Evolutionary conservation across 1,140 invertebrate genomes (phyloP).

Genomic region (Anoplophora glabripennis): DNA sequence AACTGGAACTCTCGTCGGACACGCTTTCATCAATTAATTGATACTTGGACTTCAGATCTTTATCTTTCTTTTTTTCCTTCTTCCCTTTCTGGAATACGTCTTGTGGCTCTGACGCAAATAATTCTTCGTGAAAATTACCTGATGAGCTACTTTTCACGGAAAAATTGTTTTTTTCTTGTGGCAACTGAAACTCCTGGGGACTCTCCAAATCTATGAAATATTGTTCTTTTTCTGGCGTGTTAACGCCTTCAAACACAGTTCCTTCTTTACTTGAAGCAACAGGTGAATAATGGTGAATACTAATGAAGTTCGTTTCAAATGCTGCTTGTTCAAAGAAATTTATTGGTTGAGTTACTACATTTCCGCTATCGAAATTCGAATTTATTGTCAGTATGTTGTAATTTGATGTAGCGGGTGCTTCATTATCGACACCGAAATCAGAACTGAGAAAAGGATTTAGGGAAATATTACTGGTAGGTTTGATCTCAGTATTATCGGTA

Average conservation of each 20-base stretch:
- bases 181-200: too few species aligned
- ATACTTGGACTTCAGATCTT: conserved; percentile 55
- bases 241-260: too few species aligned
- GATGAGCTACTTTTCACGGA: too few species aligned
- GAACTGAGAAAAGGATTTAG: conserved; percentile 35
- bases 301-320: conserved; percentile 12
- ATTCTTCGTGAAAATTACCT: too few species aligned
- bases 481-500: too few species aligned
- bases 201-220: too few species aligned
- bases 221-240: too few species aligned
- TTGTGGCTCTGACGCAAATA: conserved; percentile 2
- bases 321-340: conserved; percentile 21
- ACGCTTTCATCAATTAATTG: conserved; percentile 50
- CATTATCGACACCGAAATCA: conserved; percentile 16
- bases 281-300: too few species aligned
- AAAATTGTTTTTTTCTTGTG: too few species aligned
- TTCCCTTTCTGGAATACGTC: conserved; percentile 38
- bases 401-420: conserved; percentile 29
- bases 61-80: conserved; percentile 51
- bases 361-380: conserved; percentile 27
- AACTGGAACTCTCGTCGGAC: conserved; percentile 32
- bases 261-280: too few species aligned
- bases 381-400: conserved; percentile 36
- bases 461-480: background rate
- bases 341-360: too few species aligned